phyloP scores from a whole-genome alignment of 1,140 invertebrate genomes.

The Coenobita brevimanus region DNA sequence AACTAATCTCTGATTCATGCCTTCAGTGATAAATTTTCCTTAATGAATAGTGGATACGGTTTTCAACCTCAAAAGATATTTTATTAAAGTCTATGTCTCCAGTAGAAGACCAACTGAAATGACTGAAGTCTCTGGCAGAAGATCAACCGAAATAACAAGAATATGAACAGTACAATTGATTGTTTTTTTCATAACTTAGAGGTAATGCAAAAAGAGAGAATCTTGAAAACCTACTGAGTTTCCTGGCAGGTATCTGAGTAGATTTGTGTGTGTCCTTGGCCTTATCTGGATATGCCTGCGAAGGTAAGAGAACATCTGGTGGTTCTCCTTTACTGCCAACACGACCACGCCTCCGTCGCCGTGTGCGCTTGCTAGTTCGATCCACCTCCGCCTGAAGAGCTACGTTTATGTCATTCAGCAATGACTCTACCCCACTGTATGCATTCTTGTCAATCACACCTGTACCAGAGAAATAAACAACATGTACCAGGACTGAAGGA shows the following conservation, averaged over 20 bases:
- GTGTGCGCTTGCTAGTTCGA: conserved; percentile 48
- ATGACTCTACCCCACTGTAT: conserved; percentile 60
- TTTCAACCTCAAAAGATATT: too few species aligned
- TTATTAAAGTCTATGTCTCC: too few species aligned
- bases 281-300: conserved; percentile 49
- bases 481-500: too few species aligned
- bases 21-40: too few species aligned
- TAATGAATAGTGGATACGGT: too few species aligned
- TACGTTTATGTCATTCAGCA: conserved; percentile 62
- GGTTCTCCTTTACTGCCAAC: conserved; percentile 60
- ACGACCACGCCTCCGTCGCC: conserved; percentile 50
- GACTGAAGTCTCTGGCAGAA: too few species aligned
- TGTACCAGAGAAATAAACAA: conserved; percentile 29
- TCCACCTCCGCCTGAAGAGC: conserved; percentile 63
- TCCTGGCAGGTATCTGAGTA: conserved; percentile 55
- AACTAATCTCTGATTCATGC: too few species aligned
- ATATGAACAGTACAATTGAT: conserved; percentile 3
- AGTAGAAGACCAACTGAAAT: too few species aligned
- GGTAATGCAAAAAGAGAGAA: not conserved
- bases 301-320: conserved; percentile 41
- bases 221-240: conserved; percentile 26
- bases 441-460: conserved; percentile 68
- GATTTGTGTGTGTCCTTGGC: conserved; percentile 58
- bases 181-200: too few species aligned
- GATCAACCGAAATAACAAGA: not conserved